These are phyloP conservation scores for Scaptodrosophila lebanonensis DNA, from an alignment of 1,140 invertebrate genomes.

Conservation along the genomic window DNA sequence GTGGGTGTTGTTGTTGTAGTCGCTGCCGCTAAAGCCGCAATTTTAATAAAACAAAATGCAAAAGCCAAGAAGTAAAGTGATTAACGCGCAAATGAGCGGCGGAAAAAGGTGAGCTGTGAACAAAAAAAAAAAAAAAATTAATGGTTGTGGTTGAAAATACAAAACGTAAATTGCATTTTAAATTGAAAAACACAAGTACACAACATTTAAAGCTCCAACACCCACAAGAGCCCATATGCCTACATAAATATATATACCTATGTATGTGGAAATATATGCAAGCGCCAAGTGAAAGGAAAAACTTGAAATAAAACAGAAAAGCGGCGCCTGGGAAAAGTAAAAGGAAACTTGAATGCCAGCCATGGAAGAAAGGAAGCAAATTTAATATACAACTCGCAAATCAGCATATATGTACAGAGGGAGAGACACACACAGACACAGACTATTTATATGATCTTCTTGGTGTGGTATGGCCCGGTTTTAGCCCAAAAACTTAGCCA, in stretches of 20 bases:
- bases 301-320: conserved; percentile 2
- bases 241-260: too few species aligned
- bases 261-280: conserved; percentile 13
- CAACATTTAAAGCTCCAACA: too few species aligned
- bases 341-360: not conserved
- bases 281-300: conserved; percentile 39
- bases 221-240: too few species aligned
- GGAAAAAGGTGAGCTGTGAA: conserved; percentile 2
- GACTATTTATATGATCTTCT: too few species aligned
- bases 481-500: conserved; percentile 58
- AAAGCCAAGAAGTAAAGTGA: conserved; percentile 43
- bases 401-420: not conserved
- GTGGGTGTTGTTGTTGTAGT: too few species aligned
- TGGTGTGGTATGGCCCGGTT: conserved; percentile 45
- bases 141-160: conserved; percentile 22
- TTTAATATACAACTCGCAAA: not conserved
- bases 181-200: too few species aligned
- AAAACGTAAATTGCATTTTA: conserved; percentile 24
- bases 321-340: too few species aligned
- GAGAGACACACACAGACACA: conserved; percentile 13
- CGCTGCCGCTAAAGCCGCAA: conserved; percentile 6
- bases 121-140: not conserved
- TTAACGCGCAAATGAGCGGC: too few species aligned
- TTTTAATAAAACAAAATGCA: conserved; percentile 24
- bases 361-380: conserved; percentile 8